Conservation (phyloP, 2,113 vertebrate genomes). For the Callocephalon fimbriatum region DNA sequence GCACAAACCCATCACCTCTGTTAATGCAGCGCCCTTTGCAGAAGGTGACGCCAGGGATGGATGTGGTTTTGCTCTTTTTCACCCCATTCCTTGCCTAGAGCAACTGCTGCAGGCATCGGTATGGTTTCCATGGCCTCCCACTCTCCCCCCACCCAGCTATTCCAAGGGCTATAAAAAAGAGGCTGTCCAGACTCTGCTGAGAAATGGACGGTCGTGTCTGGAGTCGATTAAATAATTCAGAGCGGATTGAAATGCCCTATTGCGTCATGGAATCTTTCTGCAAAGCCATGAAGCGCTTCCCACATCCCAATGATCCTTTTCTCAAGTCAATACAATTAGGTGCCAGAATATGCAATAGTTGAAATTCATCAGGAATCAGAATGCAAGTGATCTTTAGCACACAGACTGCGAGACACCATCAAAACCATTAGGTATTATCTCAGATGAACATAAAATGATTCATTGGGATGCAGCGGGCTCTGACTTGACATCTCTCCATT, state of each 20-base stretch:
- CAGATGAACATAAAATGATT: neutral
- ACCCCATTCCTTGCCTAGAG: neutral
- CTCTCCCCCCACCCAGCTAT: neutral
- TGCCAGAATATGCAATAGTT: neutral
- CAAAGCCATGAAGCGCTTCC: neutral
- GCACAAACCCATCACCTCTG: neutral
- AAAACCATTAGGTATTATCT: neutral
- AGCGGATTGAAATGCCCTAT: neutral
- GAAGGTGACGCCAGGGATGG: neutral
- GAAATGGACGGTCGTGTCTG: neutral
- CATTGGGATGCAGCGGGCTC: neutral
- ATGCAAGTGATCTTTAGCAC: neutral
- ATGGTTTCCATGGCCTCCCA: neutral
- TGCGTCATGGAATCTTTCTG: conserved; percentile 29
- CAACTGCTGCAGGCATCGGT: neutral
- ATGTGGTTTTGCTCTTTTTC: neutral
- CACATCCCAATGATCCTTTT: neutral
- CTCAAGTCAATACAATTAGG: neutral
- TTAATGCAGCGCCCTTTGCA: neutral
- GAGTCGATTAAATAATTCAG: conserved; percentile 34
- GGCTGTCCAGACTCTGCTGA: conserved; percentile 5
- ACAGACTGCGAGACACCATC: neutral
- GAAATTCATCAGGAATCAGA: conserved; percentile 20
- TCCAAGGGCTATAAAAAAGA: neutral
- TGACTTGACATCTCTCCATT: neutral